Conservation (phyloP, 2,888 invertebrate genomes). For the Drosophila cyrtoloma region DNA sequence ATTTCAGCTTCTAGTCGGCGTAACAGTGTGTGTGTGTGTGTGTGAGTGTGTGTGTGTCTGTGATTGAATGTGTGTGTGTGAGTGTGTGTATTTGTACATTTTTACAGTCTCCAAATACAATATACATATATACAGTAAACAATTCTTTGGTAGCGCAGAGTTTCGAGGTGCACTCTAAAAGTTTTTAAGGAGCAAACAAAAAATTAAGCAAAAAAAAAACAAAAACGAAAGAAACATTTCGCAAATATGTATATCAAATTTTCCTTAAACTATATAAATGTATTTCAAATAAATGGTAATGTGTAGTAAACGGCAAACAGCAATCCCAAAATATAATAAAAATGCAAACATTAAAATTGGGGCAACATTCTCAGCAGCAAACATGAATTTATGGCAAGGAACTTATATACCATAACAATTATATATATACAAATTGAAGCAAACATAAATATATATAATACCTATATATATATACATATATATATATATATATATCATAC, state of each 20-base stretch:
- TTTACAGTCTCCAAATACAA: constrained; percentile 41
- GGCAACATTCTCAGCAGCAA: constrained; percentile 36
- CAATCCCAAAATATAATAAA: background rate
- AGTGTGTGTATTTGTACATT: constrained; percentile 60
- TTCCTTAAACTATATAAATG: constrained; percentile 39
- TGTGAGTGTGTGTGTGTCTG: constrained; percentile 4
- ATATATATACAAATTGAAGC: constrained; percentile 1
- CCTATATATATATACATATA: constrained; percentile 9
- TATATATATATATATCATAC: constrained; percentile 19
- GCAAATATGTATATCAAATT: constrained; percentile 11
- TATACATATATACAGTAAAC: constrained; percentile 20
- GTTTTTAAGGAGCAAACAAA: constrained; percentile 26
- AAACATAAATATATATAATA: constrained; percentile 4
- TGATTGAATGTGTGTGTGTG: constrained; percentile 10
- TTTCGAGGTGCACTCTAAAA: constrained; percentile 8
- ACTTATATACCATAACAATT: constrained; percentile 14
- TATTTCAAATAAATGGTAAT: constrained; percentile 47
- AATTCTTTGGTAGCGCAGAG: constrained; percentile 27
- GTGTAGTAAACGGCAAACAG: constrained; percentile 43
- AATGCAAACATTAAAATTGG: constrained; percentile 4
- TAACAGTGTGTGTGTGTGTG: constrained; percentile 3
- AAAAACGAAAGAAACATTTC: constrained; percentile 5
- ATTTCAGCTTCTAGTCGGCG: constrained; percentile 53
- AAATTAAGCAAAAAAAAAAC: background rate
- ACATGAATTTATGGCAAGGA: constrained; percentile 44